Evolutionary conservation across 2,888 invertebrate genomes (phyloP).

Genomic region (Magallana nippona): DNA sequence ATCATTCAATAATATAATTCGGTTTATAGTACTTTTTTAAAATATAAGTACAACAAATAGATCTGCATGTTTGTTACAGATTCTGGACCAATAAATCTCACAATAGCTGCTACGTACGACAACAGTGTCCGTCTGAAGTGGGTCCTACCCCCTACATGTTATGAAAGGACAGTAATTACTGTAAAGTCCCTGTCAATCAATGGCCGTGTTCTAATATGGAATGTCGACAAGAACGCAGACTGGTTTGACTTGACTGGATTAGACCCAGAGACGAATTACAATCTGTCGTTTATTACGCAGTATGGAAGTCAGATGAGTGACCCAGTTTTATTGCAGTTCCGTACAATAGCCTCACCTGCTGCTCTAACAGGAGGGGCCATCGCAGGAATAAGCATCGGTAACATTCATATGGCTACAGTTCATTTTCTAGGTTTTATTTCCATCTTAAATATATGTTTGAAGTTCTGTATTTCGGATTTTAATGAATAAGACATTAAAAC

Average conservation of each 20-base stretch:
- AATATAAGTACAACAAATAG: too few species aligned
- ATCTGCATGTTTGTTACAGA: slow-evolving; percentile 38
- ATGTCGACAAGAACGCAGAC: slow-evolving; percentile 43
- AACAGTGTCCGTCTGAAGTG: slow-evolving; percentile 48
- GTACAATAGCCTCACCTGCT: not conserved
- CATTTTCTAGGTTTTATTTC: too few species aligned
- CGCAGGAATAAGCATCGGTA: slow-evolving; percentile 25
- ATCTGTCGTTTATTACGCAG: slow-evolving; percentile 30
- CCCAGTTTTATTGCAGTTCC: slow-evolving; percentile 19
- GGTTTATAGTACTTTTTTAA: too few species aligned
- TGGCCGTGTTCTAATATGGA: not conserved
- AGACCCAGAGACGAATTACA: slow-evolving; percentile 49
- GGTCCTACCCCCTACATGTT: slow-evolving; percentile 50
- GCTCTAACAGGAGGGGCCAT: not conserved
- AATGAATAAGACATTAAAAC: too few species aligned
- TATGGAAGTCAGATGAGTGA: slow-evolving; percentile 36
- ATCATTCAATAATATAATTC: too few species aligned
- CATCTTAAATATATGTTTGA: too few species aligned
- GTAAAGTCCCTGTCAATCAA: slow-evolving; percentile 15
- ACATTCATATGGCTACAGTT: not conserved
- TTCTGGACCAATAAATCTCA: slow-evolving; percentile 53
- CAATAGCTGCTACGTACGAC: slow-evolving; percentile 43
- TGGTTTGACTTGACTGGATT: slow-evolving; percentile 51
- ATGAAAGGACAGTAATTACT: slow-evolving; percentile 45
- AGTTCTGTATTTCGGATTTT: too few species aligned